These are phyloP conservation scores for Cotesia typhae DNA, from an alignment of 1,140 invertebrate species.

Conservation along the genomic window DNA sequence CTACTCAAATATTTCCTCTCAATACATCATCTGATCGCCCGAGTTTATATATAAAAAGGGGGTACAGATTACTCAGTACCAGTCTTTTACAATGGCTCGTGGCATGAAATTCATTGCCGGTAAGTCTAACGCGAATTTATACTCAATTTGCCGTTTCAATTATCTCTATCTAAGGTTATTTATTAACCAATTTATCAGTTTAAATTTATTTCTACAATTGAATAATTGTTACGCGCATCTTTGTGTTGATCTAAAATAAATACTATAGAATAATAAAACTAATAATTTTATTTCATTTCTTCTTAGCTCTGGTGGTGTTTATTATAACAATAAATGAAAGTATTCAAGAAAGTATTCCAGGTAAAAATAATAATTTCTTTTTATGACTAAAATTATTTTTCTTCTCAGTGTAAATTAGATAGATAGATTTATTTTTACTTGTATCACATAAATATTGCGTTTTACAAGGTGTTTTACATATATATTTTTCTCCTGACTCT, in stretches of 20 bases:
- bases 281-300: too few relatives aligned
- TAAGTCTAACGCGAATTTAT: slow-evolving; percentile 42
- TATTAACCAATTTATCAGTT: slow-evolving; percentile 6
- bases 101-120: slow-evolving; percentile 47
- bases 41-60: slow-evolving; percentile 12
- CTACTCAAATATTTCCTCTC: background rate
- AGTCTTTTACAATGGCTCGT: slow-evolving; percentile 53
- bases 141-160: background rate
- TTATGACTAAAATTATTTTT: too few relatives aligned
- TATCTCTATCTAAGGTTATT: background rate
- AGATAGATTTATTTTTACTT: too few relatives aligned
- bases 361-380: slow-evolving; percentile 5
- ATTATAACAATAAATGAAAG: too few relatives aligned
- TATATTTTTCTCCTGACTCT: too few relatives aligned
- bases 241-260: too few relatives aligned
- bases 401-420: too few relatives aligned
- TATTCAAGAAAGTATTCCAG: too few relatives aligned
- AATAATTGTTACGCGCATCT: background rate
- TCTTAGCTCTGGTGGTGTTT: too few relatives aligned
- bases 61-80: slow-evolving; percentile 16
- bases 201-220: slow-evolving; percentile 10
- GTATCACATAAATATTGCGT: too few relatives aligned
- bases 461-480: too few relatives aligned
- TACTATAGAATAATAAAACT: too few relatives aligned
- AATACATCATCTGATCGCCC: background rate